These are phyloP conservation scores for Tenebrio molitor DNA, from an alignment of 1,140 invertebrate genomes.

Conservation along the genomic window DNA sequence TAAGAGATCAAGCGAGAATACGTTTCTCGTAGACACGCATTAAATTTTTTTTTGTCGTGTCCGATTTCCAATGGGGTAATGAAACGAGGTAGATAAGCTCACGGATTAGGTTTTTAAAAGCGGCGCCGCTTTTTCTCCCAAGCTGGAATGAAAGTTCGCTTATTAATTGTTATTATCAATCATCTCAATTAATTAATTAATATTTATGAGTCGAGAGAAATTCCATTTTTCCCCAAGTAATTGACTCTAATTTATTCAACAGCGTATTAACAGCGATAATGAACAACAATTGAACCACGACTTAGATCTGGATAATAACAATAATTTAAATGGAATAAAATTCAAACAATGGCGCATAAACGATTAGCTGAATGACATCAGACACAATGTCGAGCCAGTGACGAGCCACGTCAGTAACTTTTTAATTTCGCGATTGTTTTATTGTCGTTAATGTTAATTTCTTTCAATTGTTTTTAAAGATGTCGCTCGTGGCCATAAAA, in stretches of 20 bases:
- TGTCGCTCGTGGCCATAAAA: conserved; percentile 4
- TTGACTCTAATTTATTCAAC: background rate
- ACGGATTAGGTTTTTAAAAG: no score
- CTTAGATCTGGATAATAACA: background rate
- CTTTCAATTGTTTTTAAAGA: conserved; percentile 9
- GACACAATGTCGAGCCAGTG: background rate
- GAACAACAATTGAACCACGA: no score
- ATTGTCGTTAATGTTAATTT: conserved; percentile 15
- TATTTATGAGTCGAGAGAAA: background rate
- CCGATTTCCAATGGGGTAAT: no score
- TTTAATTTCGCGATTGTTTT: conserved; percentile 23
- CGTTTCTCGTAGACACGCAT: no score
- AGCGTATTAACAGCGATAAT: no score
- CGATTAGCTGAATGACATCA: conserved; percentile 18
- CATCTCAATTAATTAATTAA: background rate
- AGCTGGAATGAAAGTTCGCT: background rate
- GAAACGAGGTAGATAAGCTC: no score
- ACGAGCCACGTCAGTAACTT: background rate
- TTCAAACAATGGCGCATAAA: conserved; percentile 8
- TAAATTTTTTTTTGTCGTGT: no score
- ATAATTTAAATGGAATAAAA: conserved; percentile 3
- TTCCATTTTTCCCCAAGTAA: background rate
- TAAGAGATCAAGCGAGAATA: no score
- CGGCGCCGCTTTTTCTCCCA: no score
- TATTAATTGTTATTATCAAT: background rate